Evolutionary conservation across 2,888 invertebrate genomes (phyloP).

Genomic region (Drosophila aldrichi): DNA sequence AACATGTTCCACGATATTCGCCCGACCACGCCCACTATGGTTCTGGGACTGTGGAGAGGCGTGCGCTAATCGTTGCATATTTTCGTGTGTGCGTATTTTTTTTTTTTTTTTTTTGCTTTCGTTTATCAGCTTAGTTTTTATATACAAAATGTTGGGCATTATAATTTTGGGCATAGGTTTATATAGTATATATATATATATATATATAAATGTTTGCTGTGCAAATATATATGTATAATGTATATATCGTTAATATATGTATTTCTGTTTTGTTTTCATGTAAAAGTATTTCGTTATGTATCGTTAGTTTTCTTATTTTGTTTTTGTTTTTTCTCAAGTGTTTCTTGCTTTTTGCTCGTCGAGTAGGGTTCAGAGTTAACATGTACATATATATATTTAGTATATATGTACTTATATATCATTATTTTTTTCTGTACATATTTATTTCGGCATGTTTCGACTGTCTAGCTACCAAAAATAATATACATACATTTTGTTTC

Average conservation of each 20-base stretch:
- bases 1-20: constrained; percentile 83
- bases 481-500: constrained; percentile 39
- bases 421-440: constrained; percentile 27
- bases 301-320: constrained; percentile 62
- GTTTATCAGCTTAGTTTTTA: constrained; percentile 63
- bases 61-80: constrained; percentile 41
- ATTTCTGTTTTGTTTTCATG: constrained; percentile 38
- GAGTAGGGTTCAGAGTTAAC: constrained; percentile 31
- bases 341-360: constrained; percentile 63
- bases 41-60: constrained; percentile 4
- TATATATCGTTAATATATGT: constrained; percentile 70
- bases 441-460: constrained; percentile 38
- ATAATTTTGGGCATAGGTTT: constrained; percentile 56
- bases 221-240: constrained; percentile 80
- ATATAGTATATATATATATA: constrained; percentile 61
- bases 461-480: constrained; percentile 56
- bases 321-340: constrained; percentile 32
- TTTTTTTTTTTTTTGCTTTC: constrained; percentile 42
- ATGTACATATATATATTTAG: constrained; percentile 7
- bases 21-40: constrained; percentile 1
- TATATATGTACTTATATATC: neutral
- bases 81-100: constrained; percentile 77
- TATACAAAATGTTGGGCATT: constrained; percentile 76
- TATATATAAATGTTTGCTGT: constrained; percentile 76
- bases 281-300: constrained; percentile 72